Evolutionary conservation across 1,140 invertebrate species (phyloP).

Genomic region (Macrocentrus cingulum): DNA sequence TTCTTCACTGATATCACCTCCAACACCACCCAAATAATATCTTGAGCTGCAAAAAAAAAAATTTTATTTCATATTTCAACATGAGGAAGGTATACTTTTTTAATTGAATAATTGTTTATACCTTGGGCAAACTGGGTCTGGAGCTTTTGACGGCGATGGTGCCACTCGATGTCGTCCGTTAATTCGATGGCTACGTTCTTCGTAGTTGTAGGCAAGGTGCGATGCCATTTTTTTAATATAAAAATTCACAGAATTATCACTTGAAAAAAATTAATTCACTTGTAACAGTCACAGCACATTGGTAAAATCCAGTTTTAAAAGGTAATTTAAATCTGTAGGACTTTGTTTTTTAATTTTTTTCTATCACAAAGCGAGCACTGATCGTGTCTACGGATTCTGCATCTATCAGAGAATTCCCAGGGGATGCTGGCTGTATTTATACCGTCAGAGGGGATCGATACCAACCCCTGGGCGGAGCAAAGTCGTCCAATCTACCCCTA

Average conservation of each 20-base stretch:
- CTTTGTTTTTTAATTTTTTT: no score
- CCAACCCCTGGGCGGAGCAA: conserved; percentile 49
- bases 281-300: no score
- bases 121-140: conserved; percentile 53
- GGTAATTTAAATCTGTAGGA: no score
- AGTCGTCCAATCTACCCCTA: conserved; percentile 35
- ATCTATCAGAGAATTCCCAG: conserved; percentile 42
- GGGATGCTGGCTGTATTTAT: conserved; percentile 48
- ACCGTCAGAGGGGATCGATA: conserved; percentile 41
- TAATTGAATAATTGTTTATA: no score
- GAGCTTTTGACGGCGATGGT: conserved; percentile 39
- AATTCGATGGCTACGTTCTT: conserved; percentile 49
- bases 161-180: conserved; percentile 42
- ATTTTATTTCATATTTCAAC: conserved; percentile 5
- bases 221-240: conserved; percentile 40
- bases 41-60: conserved; percentile 48
- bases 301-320: no score
- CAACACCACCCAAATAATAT: conserved; percentile 58
- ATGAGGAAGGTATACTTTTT: no score
- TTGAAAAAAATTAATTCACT: no score
- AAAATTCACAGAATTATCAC: no score
- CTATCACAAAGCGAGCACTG: no score
- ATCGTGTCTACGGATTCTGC: no score
- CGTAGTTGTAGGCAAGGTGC: conserved; percentile 51
- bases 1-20: conserved; percentile 60